Evolutionary conservation across 2,888 invertebrate species (phyloP).

Genomic region (Heterodera filipjevi): DNA sequence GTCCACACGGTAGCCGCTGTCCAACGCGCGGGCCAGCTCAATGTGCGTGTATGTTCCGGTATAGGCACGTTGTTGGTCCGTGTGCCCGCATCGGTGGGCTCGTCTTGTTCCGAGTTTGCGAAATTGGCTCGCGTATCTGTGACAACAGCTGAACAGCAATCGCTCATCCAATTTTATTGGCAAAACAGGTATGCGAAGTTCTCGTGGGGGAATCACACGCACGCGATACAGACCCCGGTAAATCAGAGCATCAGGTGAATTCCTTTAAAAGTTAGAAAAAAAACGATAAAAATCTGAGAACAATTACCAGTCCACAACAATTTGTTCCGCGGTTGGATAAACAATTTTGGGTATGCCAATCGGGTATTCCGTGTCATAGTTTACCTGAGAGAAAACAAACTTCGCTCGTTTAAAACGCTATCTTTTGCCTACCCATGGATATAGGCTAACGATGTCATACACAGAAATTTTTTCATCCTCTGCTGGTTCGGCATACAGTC

Average conservation of each 20-base stretch:
- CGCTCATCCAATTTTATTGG: conserved; percentile 7
- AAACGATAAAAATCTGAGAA: background rate
- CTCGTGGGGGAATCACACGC: conserved; percentile 13
- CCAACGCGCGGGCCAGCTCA: conserved; percentile 2
- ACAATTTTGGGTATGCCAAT: conserved; percentile 9
- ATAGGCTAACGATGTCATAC: background rate
- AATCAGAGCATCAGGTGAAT: background rate
- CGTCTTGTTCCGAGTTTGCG: background rate
- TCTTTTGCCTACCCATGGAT: background rate
- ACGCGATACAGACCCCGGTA: conserved; percentile 7
- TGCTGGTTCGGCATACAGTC: background rate
- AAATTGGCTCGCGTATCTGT: background rate
- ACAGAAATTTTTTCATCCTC: conserved; percentile 9
- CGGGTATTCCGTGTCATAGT: background rate
- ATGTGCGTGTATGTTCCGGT: conserved; percentile 12
- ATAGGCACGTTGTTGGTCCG: conserved; percentile 12
- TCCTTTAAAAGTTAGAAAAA: background rate
- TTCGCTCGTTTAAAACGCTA: background rate
- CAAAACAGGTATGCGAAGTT: conserved; percentile 12
- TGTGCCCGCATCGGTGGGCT: background rate
- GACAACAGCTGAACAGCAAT: background rate
- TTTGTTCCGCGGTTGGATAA: background rate
- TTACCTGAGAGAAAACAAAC: conserved; percentile 12
- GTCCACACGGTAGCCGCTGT: background rate
- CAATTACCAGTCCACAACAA: background rate